Percentiles rank a stretch among this genome's conserved stretches.
Conservation (phyloP, 2,797 vertebrate species). For the Dicrostonyx torquatus region DNA sequence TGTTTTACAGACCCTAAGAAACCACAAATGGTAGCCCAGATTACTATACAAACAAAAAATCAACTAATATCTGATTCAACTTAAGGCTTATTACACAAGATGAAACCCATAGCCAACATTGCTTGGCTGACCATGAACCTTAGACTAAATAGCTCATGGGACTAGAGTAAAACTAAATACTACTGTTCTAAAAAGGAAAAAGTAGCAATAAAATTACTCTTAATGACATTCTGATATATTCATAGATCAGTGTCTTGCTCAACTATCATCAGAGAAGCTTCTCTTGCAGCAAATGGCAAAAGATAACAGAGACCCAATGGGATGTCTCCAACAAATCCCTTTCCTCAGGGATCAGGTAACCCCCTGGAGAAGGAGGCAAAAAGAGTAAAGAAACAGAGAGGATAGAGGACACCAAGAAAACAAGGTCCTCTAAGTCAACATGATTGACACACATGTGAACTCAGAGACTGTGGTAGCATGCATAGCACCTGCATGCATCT, state of each 20-base stretch:
- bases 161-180: not conserved
- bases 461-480: not conserved
- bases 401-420: not conserved
- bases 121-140: not conserved
- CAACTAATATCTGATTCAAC: not conserved
- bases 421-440: not conserved
- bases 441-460: too few relatives aligned
- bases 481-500: not conserved
- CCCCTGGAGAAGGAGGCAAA: not conserved
- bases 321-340: not conserved
- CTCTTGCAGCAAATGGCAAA: not conserved
- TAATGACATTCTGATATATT: not conserved
- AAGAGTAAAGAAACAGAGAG: not conserved
- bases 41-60: not conserved
- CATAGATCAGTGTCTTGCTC: not conserved
- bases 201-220: not conserved
- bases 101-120: not conserved
- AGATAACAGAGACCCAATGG: not conserved
- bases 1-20: not conserved
- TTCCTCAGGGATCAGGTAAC: not conserved
- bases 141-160: not conserved
- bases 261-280: not conserved
- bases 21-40: not conserved
- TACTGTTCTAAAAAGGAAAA: not conserved
- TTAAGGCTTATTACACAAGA: not conserved